A percentile compares a stretch with the other conserved stretches of the same genome.
These are phyloP conservation scores for Mythimna ferrago DNA, from an alignment of 2,888 invertebrate genomes.

Conservation along the genomic window DNA sequence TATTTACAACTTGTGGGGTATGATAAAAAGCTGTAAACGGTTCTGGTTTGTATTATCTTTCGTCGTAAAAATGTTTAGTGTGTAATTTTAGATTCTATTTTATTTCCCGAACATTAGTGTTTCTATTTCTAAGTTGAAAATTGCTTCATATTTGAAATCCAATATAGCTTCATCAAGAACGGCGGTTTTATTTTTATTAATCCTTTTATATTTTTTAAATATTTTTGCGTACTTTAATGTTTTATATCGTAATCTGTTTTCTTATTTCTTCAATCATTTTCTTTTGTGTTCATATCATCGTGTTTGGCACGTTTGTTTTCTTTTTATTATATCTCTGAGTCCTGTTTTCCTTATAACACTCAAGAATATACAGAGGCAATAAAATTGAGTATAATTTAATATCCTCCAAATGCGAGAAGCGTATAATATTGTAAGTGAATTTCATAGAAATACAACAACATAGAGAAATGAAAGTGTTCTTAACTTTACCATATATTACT, in stretches of 20 bases:
- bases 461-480: background rate
- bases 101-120: conserved; percentile 2
- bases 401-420: conserved; percentile 21
- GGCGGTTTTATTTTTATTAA: background rate
- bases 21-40: conserved; percentile 53
- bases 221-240: conserved; percentile 1
- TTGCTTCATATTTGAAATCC: background rate
- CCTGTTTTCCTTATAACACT: conserved; percentile 38
- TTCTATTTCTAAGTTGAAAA: conserved; percentile 10
- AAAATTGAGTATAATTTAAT: conserved; percentile 47
- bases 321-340: conserved; percentile 41
- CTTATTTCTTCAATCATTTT: conserved; percentile 35
- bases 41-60: conserved; percentile 41
- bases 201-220: background rate
- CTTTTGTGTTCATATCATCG: conserved; percentile 43
- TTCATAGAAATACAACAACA: conserved; percentile 3
- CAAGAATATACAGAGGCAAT: conserved; percentile 40
- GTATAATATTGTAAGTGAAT: conserved; percentile 32
- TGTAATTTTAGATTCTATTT: conserved; percentile 10
- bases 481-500: background rate
- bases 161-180: background rate
- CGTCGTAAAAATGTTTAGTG: conserved; percentile 44
- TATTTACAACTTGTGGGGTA: conserved; percentile 55
- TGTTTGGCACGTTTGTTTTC: conserved; percentile 43
- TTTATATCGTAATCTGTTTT: conserved; percentile 34